These are phyloP conservation scores for Junonia oenone DNA, from an alignment of 2,888 invertebrate species.

Conservation along the genomic window DNA sequence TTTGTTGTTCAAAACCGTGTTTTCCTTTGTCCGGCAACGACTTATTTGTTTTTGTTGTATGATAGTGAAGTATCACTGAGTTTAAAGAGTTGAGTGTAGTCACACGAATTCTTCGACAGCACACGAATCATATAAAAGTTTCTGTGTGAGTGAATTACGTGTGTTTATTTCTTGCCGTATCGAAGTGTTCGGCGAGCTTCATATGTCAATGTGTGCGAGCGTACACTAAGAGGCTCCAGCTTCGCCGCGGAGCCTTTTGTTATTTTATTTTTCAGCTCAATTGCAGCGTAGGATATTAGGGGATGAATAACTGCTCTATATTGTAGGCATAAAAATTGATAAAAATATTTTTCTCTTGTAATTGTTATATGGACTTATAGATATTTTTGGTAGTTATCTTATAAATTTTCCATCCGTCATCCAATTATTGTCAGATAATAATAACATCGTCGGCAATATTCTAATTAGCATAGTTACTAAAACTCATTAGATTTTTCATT, in stretches of 20 bases:
- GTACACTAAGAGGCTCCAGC: constrained; percentile 54
- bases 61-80: constrained; percentile 19
- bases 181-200: constrained; percentile 54
- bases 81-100: constrained; percentile 20
- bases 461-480: neutral
- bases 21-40: constrained; percentile 21
- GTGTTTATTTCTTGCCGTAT: constrained; percentile 51
- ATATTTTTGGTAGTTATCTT: neutral
- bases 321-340: neutral
- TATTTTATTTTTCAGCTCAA: constrained; percentile 71
- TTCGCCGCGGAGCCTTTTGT: constrained; percentile 67
- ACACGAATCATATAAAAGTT: constrained; percentile 27
- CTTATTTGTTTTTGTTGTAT: constrained; percentile 11
- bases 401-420: neutral
- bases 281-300: constrained; percentile 48
- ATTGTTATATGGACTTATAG: no score
- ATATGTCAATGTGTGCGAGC: constrained; percentile 47
- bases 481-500: constrained; percentile 6
- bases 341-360: neutral
- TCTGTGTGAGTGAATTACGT: constrained; percentile 56
- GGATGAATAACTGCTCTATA: constrained; percentile 8
- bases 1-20: neutral
- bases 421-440: neutral
- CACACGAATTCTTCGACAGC: constrained; percentile 26
- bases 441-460: neutral